These are phyloP conservation scores for Mnemiopsis leidyi DNA, from an alignment of 37 sponge, comb jelly and placozoan species.

Conservation along the genomic window DNA sequence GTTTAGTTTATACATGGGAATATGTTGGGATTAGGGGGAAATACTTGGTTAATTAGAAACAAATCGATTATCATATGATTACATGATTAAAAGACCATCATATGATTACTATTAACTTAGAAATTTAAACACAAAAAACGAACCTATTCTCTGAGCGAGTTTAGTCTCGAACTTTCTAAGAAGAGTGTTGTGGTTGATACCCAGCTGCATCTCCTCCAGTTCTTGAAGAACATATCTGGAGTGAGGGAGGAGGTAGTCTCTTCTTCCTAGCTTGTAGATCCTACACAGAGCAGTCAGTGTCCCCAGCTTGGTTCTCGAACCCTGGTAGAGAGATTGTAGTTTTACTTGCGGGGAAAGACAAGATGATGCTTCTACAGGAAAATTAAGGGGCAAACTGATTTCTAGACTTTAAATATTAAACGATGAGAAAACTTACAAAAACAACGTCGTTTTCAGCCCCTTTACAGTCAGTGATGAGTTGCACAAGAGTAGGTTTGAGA, in stretches of 20 bases:
- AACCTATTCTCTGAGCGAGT: constrained; percentile 75
- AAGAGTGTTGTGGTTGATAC: constrained; percentile 70
- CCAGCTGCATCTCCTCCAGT: constrained; percentile 43
- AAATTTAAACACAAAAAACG: not conserved
- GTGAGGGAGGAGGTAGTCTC: constrained; percentile 76
- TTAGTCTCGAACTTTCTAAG: constrained; percentile 88
- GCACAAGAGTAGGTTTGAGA: not conserved
- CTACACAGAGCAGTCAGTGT: not conserved
- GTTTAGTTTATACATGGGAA: not conserved
- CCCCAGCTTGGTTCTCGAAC: constrained; percentile 4
- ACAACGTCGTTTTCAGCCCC: constrained; percentile 23
- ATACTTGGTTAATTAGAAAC: too few species aligned
- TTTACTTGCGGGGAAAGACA: too few species aligned
- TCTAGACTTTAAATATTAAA: too few species aligned
- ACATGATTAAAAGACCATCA: too few species aligned
- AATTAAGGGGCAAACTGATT: too few species aligned
- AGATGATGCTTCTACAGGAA: too few species aligned
- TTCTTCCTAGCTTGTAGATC: constrained; percentile 72
- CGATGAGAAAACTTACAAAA: constrained; percentile 63
- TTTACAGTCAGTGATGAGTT: not conserved
- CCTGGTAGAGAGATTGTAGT: not conserved
- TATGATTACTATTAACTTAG: too few species aligned
- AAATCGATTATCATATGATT: too few species aligned
- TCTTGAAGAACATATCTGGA: constrained; percentile 69
- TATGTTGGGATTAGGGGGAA: too few species aligned